Evolutionary conservation across 2,113 vertebrate genomes (phyloP).

Genomic region (Eira barbara): DNA sequence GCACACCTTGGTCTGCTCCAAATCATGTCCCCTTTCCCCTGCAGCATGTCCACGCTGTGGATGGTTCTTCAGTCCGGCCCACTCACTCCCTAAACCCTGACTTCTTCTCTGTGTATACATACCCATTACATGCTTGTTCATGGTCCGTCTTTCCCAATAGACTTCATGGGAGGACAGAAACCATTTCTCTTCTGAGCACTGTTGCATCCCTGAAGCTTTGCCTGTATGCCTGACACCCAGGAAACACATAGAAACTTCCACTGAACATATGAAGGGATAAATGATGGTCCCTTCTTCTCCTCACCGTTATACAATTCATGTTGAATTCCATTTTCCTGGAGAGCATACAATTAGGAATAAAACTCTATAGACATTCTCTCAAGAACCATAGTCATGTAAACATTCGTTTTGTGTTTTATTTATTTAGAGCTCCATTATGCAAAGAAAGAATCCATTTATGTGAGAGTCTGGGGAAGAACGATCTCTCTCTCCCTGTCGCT

Average conservation of each 20-base stretch:
- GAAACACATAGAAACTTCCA: not conserved
- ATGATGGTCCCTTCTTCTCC: not conserved
- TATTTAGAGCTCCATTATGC: not conserved
- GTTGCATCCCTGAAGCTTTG: not conserved
- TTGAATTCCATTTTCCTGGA: conserved; percentile 16
- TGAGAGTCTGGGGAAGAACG: not conserved
- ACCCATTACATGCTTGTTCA: not conserved
- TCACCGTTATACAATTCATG: not conserved
- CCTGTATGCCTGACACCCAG: not conserved
- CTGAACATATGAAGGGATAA: not conserved
- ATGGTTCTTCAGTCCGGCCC: not conserved
- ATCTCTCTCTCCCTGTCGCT: not conserved
- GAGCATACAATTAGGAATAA: not conserved
- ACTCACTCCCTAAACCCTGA: not conserved
- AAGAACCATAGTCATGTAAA: not conserved
- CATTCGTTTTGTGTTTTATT: conserved; percentile 23
- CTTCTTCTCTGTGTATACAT: not conserved
- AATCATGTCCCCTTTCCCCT: not conserved
- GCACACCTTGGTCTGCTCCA: not conserved
- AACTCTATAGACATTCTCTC: not conserved
- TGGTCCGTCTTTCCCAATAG: not conserved
- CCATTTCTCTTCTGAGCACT: not conserved
- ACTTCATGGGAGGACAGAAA: not conserved
- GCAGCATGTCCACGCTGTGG: not conserved
- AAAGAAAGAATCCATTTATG: conserved; percentile 5